Base-by-base conservation (phyloP, 2,888 invertebrate species). In the Willowsia nigromaculata region DNA sequence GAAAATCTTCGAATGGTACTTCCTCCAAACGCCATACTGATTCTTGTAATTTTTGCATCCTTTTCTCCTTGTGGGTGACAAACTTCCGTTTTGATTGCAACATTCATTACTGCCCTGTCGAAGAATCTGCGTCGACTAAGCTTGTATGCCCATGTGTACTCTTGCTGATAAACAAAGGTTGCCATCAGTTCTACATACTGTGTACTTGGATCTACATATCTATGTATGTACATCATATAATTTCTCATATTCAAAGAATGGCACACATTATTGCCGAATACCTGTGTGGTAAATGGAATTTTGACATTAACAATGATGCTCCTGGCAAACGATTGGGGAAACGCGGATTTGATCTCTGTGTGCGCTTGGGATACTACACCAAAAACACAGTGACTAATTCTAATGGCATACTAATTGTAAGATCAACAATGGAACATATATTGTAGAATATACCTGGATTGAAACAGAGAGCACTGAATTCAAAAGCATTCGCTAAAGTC, bases 41-140 rank as follows among this genome's bases (percentile, higher is more conserved):
- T 71, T 59, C 81, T 85, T 13, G 71, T 33, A 15, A 89, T 89
- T 62, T 89, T 85, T 22, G 89, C 85, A 85, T 89, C 89, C 59
- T 85, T 85, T 74, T 89, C 78, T 9, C 62, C 89, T n/a, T 85
- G 22, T 5, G 82, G 74, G 11, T 78, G 89, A 27, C 0, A 98
- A 1, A 89, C 89, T 81, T 89, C 80, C 4, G 89, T 85, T 74
- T 89, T 91, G 37, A 71, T 62, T 11, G 91, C 89, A 53, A 83
- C 74, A 81, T 89, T 90, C 56, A 90, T 50, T 13, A 84, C 85
- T 0, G 91, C 90, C 25, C 80, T 62, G 68, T 89, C 90, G 18
- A 90, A 90, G 53, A 86, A 88, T 30, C 86, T 40, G 11, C 91
- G n/a, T 2, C 89, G 83, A 15, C 86, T 83, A 7, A 85, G 82